These are phyloP conservation scores for Morpho helenor DNA, from an alignment of 2,888 invertebrate genomes.

Conservation along the genomic window DNA sequence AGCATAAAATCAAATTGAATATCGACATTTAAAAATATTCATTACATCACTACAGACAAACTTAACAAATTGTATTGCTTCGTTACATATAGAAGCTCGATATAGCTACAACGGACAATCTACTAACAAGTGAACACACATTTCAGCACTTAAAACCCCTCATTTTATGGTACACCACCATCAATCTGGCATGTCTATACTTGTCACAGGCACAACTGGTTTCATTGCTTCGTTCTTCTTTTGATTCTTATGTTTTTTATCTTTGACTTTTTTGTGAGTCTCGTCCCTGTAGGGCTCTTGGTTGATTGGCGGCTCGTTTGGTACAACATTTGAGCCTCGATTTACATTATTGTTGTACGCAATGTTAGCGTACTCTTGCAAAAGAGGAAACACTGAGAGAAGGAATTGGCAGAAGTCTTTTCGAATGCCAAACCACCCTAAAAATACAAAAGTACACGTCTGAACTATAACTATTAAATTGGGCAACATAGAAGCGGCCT, in stretches of 20 bases:
- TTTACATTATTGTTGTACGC: slow-evolving; percentile 88
- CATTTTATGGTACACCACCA: slow-evolving; percentile 5
- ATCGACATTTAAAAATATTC: slow-evolving; percentile 5
- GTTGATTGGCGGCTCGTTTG: slow-evolving; percentile 57
- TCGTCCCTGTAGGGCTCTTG: slow-evolving; percentile 72
- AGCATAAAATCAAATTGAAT: no score
- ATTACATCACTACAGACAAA: slow-evolving; percentile 37
- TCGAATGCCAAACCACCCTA: slow-evolving; percentile 99
- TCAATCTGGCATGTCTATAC: slow-evolving; percentile 96
- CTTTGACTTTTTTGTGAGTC: slow-evolving; percentile 70
- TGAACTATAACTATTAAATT: no score
- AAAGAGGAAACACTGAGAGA: slow-evolving; percentile 94
- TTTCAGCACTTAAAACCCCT: slow-evolving; percentile 16
- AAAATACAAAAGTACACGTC: slow-evolving; percentile 37
- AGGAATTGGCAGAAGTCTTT: slow-evolving; percentile 98
- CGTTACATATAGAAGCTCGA: slow-evolving; percentile 44
- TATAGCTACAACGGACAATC: slow-evolving; percentile 38
- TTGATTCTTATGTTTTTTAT: slow-evolving; percentile 81
- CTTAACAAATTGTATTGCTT: slow-evolving; percentile 69
- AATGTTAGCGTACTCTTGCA: slow-evolving; percentile 99
- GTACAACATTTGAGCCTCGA: slow-evolving; percentile 46
- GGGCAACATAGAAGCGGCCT: no score
- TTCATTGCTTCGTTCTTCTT: slow-evolving; percentile 90
- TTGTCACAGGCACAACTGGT: slow-evolving; percentile 92
- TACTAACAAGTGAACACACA: slow-evolving; percentile 63